These are phyloP conservation scores for Pseudoatta argentina DNA, from an alignment of 1,140 invertebrate genomes.

Conservation along the genomic window DNA sequence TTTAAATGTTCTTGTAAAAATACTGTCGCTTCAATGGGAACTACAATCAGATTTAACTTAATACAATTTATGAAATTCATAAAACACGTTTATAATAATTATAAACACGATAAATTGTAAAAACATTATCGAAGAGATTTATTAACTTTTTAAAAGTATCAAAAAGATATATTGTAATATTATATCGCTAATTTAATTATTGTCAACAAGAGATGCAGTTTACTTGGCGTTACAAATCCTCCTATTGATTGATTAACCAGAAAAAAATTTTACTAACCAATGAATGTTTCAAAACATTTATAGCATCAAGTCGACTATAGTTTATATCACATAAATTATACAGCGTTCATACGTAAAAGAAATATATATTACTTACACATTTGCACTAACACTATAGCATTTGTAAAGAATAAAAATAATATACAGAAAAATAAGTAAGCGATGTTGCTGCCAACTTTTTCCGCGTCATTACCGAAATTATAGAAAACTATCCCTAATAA, in stretches of 20 bases:
- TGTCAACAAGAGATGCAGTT: too few species aligned
- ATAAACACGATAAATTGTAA: background rate
- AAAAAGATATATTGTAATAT: background rate
- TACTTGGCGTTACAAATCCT: too few species aligned
- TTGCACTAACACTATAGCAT: slow-evolving; percentile 95
- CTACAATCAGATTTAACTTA: slow-evolving; percentile 85
- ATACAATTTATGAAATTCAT: slow-evolving; percentile 20
- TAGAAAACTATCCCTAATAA: slow-evolving; percentile 94
- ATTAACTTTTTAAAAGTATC: background rate
- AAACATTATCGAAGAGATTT: background rate
- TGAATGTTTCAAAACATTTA: too few species aligned
- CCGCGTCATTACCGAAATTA: slow-evolving; percentile 92
- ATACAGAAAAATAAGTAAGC: slow-evolving; percentile 94
- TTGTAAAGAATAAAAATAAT: slow-evolving; percentile 94
- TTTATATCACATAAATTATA: background rate
- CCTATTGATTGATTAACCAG: too few species aligned
- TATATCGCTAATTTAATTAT: background rate
- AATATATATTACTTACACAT: slow-evolving; percentile 89
- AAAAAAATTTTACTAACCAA: too few species aligned
- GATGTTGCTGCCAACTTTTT: slow-evolving; percentile 92
- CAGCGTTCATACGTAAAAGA: background rate
- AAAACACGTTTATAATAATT: background rate
- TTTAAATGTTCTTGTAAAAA: slow-evolving; percentile 94
- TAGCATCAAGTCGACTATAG: too few species aligned
- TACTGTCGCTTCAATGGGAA: slow-evolving; percentile 94